Evolutionary conservation across 64 coral and sea anemone genomes (phyloP), one percentile per base, ranked within the genome.

Genomic region (Montipora foliosa): DNA sequence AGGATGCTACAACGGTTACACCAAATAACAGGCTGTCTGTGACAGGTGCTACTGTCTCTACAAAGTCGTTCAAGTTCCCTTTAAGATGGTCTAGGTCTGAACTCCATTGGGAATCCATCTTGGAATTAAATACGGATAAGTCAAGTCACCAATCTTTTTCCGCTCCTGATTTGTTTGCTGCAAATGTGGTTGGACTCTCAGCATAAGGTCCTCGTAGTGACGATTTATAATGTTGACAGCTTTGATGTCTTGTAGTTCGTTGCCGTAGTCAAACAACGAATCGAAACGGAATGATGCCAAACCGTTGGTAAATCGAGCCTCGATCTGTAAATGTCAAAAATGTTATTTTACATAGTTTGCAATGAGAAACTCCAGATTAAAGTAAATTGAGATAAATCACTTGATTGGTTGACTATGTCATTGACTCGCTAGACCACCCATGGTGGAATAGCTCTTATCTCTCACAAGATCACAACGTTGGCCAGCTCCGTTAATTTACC

Each of bases 101-200:
- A 92, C n/a, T 7, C 94, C 90, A 59, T 95, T 95, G 14, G 89
- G 66, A 16, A 95, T 10, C 94, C 94, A 95, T 87, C 83, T 82
- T 88, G 94, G 94, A 53, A 88, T 80, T 17, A 95, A 16, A 53
- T 95, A 95, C 3, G 94, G 94, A 72, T 95, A 95, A 10, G 94
- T 68, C n/a, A 95, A 69, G 6, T 95, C 61, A 62, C 84, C 94
- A 0, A 76, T n/a, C 17, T 74, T 44, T n/a, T 92, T 20, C 45
- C 94, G 87, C 6, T 44, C 19, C 13, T 19, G 15, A 47, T 92
- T 95, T 37, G 11, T 71, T 24, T 45, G 15, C 51, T 76, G 64
- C 47, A 95, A 0, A 2, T 45, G 61, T 37, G 94, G 94, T 55
- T 95, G 89, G 50, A 87, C 29, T 14, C 15, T 17, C 3, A 24